These are phyloP conservation scores for Falco biarmicus DNA, from an alignment of 2,797 vertebrate genomes.

Conservation along the genomic window DNA sequence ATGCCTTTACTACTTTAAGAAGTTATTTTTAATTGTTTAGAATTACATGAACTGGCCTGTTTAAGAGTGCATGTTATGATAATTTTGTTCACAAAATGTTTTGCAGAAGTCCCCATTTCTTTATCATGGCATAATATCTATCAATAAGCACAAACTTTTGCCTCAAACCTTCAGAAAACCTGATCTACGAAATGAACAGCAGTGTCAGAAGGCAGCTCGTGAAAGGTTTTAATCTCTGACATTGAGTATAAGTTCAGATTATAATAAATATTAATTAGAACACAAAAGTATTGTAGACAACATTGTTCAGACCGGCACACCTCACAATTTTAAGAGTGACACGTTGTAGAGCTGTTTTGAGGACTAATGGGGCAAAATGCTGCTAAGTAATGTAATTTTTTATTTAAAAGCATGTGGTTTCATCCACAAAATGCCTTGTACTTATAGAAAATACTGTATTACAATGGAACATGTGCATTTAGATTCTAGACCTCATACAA, in stretches of 20 bases:
- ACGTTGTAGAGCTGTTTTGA: background rate
- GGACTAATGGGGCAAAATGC: background rate
- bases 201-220: background rate
- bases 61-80: background rate
- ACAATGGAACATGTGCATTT: background rate
- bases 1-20: background rate
- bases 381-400: background rate
- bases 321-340: background rate
- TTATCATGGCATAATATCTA: background rate
- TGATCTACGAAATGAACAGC: background rate
- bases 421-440: background rate
- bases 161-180: background rate
- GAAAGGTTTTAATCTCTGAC: background rate
- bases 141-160: background rate
- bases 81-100: background rate
- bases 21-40: background rate
- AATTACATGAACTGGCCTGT: background rate
- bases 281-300: accelerated
- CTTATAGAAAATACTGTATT: background rate
- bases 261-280: background rate
- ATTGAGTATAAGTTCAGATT: background rate
- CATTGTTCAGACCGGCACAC: background rate
- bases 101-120: background rate
- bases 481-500: accelerated
- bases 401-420: background rate